Evolutionary conservation across 1,140 invertebrate species (phyloP).

Genomic region (Elymnias hypermnestra): DNA sequence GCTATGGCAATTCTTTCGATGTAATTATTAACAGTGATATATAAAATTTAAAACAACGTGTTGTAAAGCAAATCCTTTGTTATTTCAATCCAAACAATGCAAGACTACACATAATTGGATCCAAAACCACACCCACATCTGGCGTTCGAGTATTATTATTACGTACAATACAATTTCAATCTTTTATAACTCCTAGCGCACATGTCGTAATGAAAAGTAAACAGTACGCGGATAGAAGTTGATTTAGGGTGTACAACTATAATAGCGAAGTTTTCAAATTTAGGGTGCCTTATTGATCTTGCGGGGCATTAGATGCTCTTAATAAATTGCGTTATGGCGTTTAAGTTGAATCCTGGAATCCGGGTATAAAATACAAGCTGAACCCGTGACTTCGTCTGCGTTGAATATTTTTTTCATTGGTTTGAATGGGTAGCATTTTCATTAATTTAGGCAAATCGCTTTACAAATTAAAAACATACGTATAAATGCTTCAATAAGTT

Average conservation of each 20-base stretch:
- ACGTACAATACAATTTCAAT: slow-evolving; percentile 19
- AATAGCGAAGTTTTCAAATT: not conserved
- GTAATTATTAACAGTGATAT: too few relatives aligned
- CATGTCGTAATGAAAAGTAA: slow-evolving; percentile 24
- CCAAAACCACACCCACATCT: slow-evolving; percentile 13
- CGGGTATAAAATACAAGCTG: too few relatives aligned
- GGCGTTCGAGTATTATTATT: slow-evolving; percentile 14
- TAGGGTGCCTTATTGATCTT: slow-evolving; percentile 1
- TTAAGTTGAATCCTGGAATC: too few relatives aligned
- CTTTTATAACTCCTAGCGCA: slow-evolving; percentile 3
- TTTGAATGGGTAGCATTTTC: too few relatives aligned
- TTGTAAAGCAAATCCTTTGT: not conserved
- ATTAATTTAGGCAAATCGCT: too few relatives aligned
- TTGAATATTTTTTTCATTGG: too few relatives aligned
- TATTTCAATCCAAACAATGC: not conserved
- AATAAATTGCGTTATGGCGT: not conserved
- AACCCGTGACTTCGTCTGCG: too few relatives aligned
- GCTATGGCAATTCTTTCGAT: too few relatives aligned
- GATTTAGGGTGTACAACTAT: slow-evolving; percentile 15
- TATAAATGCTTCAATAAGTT: too few relatives aligned
- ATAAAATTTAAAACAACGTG: too few relatives aligned
- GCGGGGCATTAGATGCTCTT: slow-evolving; percentile 2
- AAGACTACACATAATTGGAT: not conserved
- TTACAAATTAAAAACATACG: too few relatives aligned
- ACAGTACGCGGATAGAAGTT: slow-evolving; percentile 16